Conservation (phyloP, 2,888 invertebrate species). For the Hyposoter dolosus region DNA sequence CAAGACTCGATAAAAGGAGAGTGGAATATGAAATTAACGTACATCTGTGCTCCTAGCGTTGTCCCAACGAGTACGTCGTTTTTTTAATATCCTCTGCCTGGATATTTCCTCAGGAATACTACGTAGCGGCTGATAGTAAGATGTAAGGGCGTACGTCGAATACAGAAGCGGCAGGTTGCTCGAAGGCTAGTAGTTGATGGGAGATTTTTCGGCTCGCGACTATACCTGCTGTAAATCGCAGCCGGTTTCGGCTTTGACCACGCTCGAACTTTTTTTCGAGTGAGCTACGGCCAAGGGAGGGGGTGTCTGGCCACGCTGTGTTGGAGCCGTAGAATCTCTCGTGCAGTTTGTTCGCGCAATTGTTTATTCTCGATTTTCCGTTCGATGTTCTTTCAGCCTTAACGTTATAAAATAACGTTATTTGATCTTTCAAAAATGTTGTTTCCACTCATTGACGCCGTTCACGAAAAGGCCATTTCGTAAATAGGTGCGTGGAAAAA, state of each 20-base stretch:
- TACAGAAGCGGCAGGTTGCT: conserved; percentile 27
- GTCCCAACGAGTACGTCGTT: background rate
- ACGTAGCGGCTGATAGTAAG: background rate
- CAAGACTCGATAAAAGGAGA: background rate
- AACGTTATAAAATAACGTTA: background rate
- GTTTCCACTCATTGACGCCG: background rate
- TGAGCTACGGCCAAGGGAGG: background rate
- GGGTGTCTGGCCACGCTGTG: background rate
- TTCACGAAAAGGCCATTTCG: background rate
- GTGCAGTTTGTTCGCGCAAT: background rate
- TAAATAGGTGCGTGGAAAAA: background rate
- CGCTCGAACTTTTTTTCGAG: conserved; percentile 47
- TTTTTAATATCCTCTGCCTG: background rate
- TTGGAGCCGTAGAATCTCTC: background rate
- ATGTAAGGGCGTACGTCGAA: background rate
- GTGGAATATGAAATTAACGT: background rate
- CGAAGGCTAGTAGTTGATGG: background rate
- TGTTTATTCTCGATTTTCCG: conserved; percentile 14
- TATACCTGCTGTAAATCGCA: conserved; percentile 63
- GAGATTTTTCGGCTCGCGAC: conserved; percentile 41
- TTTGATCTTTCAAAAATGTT: background rate
- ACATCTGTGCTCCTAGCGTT: background rate
- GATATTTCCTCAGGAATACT: background rate
- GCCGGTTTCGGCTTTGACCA: conserved; percentile 60
- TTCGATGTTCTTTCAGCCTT: background rate